Base-by-base conservation (phyloP, 2,113 vertebrate genomes). In the Mustela nigripes region DNA sequence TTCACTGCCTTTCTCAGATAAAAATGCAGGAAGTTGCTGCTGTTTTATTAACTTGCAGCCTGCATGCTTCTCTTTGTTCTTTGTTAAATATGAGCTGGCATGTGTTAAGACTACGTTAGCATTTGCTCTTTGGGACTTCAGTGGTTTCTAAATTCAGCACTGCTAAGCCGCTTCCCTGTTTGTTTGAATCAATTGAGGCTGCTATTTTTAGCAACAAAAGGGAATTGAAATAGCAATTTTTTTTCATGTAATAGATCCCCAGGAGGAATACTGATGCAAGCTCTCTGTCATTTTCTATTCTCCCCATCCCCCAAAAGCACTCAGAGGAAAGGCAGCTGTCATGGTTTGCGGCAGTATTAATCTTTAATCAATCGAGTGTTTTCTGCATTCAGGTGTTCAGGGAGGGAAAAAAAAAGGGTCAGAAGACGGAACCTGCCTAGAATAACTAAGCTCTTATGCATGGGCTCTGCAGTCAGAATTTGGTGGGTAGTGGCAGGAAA, bases 141-240 rank as follows among this genome's bases (percentile, higher is more conserved):
- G 98, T 98, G 98, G 95, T 98, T 99, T 98, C 99, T 99, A 99
- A 99, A 99, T 99, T 98, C 98, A 98, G 99, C 98, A 96, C 78
- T 94, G 98, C 98, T 98, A 98, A 99, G 98, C 98, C 36, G 56
- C 95, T 98, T 98, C 99, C 98, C 98, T 98, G 98, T 98, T 99
- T 98, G 98, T 98, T 98, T 98, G 98, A 99, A 99, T 99, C 99
- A 99, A 99, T 99, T 92, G 98, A 98, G 98, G 95, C 98, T 98
- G 98, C 99, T 99, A 99, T 99, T 99, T 99, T 99, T 99, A 99
- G 99, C 99, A 99, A 98, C 98, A 99, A 98, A 99, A 96, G 98
- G 98, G 99, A 99, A 99, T 99, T 99, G 99, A 99, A 99, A 99
- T 99, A 99, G 99, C 99, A 99, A 97, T 99, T 99, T 99, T 99